A percentile compares a stretch with the other conserved stretches of the same genome.
Conservation (phyloP, 2,797 vertebrate species). For the Enteromius mattozi region DNA sequence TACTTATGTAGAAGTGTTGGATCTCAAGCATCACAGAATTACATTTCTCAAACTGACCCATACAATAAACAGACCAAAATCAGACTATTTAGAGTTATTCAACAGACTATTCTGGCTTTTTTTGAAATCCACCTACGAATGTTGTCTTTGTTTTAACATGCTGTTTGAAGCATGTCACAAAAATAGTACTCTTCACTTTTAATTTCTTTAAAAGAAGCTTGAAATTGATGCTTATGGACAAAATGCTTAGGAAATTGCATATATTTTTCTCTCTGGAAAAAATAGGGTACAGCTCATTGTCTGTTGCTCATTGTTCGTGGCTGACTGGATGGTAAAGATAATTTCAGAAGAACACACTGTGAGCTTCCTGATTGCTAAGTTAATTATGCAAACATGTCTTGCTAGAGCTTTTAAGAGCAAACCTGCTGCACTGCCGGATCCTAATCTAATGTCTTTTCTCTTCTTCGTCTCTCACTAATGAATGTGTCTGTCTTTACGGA, state of each 20-base stretch:
- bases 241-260: neutral
- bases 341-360: constrained; percentile 16
- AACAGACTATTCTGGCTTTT: neutral
- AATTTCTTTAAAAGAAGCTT: constrained; percentile 1
- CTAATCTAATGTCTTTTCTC: constrained; percentile 11
- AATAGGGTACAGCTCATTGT: neutral
- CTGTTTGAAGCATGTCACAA: neutral
- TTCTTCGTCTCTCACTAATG: neutral
- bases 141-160: neutral
- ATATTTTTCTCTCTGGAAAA: neutral
- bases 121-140: neutral
- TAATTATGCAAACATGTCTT: constrained; percentile 56
- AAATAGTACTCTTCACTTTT: neutral
- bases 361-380: constrained; percentile 21
- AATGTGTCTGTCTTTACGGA: constrained; percentile 5
- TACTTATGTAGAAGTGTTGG: neutral
- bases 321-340: constrained; percentile 30
- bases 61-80: neutral
- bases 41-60: neutral
- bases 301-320: neutral
- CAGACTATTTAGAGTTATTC: neutral
- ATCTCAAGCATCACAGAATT: neutral
- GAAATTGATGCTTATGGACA: neutral
- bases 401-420: constrained; percentile 58
- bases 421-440: constrained; percentile 64